Evolutionary conservation across 2,888 invertebrate genomes (phyloP), one percentile per base, ranked within the genome.

Genomic region (Tinea pellionella): DNA sequence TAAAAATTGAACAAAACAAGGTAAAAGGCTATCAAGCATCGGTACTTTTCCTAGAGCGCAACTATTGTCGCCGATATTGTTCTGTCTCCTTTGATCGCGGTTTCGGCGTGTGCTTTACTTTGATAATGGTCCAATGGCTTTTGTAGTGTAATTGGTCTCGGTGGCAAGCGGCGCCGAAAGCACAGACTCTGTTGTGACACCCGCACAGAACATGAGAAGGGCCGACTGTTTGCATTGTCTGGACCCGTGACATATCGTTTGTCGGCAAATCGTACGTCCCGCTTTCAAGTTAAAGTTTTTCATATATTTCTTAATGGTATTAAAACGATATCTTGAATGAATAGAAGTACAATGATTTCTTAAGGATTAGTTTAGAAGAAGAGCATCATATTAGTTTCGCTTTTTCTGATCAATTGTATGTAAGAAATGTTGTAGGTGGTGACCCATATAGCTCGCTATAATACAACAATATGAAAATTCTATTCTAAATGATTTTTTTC

Each of bases 171-270:
- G 60, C 60, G 29, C 60, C 42, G 59, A n/a, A 9, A 37, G 32
- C 15, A 37, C 18, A 15, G 58, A 42, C 18, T 8, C 69, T 82
- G 82, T 80, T 82, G 78, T 81, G 80, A 83, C 81, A 80, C 70
- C 70, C 64, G 67, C 72, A 73, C 71, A 73, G 66, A 65, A 70
- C 13, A 19, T n/a, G 30, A 57, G 12, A 77, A 80, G 73, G 75
- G 76, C 83, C 83, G 83, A 74, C 78, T 86, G 83, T 86, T 86
- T 86, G 86, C 75, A 78, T 85, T 86, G 83, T 83, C 73, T 82
- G 85, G 81, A 80, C 81, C 24, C 77, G 75, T 78, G 77, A 83
- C 83, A 82, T 83, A 82, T 81, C 80, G 81, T 79, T 77, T 82
- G 83, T 75, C 68, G 72, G 68, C 53, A 11, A 19, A 18, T 24